Evolutionary conservation across 2,797 vertebrate species (phyloP).

Genomic region (Knipowitschia caucasica): DNA sequence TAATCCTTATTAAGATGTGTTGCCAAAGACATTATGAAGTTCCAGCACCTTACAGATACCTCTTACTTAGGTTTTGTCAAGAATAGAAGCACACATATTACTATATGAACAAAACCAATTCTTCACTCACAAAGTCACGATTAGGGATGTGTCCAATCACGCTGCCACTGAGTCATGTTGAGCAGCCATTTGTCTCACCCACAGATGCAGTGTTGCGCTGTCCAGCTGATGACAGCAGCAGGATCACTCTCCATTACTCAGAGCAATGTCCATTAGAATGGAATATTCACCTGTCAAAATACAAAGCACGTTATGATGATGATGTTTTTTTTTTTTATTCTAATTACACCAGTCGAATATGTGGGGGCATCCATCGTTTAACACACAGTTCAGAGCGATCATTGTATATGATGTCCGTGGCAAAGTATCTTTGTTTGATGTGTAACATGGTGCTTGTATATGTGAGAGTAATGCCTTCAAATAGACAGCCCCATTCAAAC

Average conservation of each 20-base stretch:
- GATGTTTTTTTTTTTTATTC: too few species aligned
- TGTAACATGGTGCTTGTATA: conserved; percentile 64
- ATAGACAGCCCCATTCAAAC: conserved; percentile 68
- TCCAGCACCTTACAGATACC: conserved; percentile 76
- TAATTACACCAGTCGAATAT: conserved; percentile 13
- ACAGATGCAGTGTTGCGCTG: conserved; percentile 75
- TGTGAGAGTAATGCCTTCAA: conserved; percentile 64
- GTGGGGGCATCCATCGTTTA: conserved; percentile 8
- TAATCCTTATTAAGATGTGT: conserved; percentile 69
- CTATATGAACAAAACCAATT: conserved; percentile 70
- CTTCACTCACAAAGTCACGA: conserved; percentile 62
- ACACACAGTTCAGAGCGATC: conserved; percentile 8
- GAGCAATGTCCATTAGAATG: conserved; percentile 28
- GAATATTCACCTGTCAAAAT: conserved; percentile 4
- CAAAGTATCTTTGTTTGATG: conserved; percentile 54
- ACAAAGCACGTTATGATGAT: conserved; percentile 11
- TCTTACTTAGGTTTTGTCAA: conserved; percentile 70
- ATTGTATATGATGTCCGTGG: conserved; percentile 22
- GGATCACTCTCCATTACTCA: conserved; percentile 38
- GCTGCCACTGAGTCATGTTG: conserved; percentile 52
- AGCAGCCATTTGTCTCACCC: conserved; percentile 48
- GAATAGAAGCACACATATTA: conserved; percentile 69
- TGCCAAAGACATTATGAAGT: conserved; percentile 67
- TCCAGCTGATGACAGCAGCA: conserved; percentile 40
- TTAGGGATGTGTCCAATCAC: conserved; percentile 51